phyloP scores from a whole-genome alignment of 2,888 invertebrate genomes.

The Bursaphelenchus okinawaensis region DNA sequence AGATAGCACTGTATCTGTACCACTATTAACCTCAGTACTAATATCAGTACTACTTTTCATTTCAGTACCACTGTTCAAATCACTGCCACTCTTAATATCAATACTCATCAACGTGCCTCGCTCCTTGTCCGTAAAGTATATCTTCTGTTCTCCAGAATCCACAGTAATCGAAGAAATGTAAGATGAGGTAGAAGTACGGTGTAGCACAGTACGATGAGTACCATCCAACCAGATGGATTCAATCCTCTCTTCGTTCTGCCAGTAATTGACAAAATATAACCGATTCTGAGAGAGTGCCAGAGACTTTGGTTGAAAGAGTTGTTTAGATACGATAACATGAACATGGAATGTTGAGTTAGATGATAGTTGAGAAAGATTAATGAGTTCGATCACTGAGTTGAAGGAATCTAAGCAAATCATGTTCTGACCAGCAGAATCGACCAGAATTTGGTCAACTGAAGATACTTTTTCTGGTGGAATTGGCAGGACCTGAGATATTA shows the following conservation, averaged over 20 bases:
- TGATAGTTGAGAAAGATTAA: neutral
- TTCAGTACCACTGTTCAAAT: too few relatives aligned
- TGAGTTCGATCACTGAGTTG: conserved; percentile 22
- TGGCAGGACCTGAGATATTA: neutral
- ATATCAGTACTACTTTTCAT: neutral
- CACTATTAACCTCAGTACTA: neutral
- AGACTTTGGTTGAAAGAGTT: neutral
- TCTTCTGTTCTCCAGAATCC: neutral
- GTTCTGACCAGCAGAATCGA: conserved; percentile 30
- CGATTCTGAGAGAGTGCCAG: conserved; percentile 5
- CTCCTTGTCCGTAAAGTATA: conserved; percentile 14
- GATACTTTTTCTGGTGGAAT: neutral
- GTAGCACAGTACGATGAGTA: conserved; percentile 14
- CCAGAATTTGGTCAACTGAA: neutral
- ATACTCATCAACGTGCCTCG: neutral
- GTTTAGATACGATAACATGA: conserved; percentile 9
- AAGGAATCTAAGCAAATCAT: conserved; percentile 29
- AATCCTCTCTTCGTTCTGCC: conserved; percentile 18
- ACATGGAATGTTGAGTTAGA: conserved; percentile 9
- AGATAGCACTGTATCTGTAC: conserved; percentile 1
- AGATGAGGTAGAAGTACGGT: neutral
- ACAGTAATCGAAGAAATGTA: conserved; percentile 3
- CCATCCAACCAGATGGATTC: conserved; percentile 30
- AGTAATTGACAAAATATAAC: conserved; percentile 1
- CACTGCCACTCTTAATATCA: neutral